Conservation (phyloP, 2,888 invertebrate species). For the Erebia palarica region DNA sequence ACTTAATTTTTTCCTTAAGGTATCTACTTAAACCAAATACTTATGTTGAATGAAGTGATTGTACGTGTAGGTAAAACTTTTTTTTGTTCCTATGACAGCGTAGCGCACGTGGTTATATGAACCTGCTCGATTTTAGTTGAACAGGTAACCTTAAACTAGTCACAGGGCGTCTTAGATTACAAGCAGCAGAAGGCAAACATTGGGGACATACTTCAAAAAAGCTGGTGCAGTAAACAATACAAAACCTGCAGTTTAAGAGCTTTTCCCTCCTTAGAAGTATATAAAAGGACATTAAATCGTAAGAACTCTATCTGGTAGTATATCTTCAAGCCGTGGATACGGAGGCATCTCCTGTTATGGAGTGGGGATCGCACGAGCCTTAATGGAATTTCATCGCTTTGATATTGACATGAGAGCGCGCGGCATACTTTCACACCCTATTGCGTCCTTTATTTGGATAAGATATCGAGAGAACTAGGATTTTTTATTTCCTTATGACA, state of each 20-base stretch:
- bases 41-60: too few relatives aligned
- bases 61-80: too few relatives aligned
- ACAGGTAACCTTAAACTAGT: too few relatives aligned
- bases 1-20: background rate
- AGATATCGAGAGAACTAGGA: slow-evolving; percentile 22
- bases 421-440: slow-evolving; percentile 52
- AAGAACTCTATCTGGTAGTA: background rate
- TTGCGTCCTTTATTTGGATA: slow-evolving; percentile 35
- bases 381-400: slow-evolving; percentile 59
- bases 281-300: slow-evolving; percentile 6
- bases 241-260: too few relatives aligned
- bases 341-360: slow-evolving; percentile 41
- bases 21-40: too few relatives aligned
- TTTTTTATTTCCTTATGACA: slow-evolving; percentile 5
- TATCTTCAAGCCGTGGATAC: slow-evolving; percentile 22
- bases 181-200: too few relatives aligned
- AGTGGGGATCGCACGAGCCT: slow-evolving; percentile 47
- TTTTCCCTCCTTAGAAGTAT: background rate
- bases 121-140: too few relatives aligned
- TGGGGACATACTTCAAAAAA: too few relatives aligned
- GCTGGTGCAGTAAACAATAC: too few relatives aligned
- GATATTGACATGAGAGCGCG: slow-evolving; percentile 51
- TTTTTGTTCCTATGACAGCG: too few relatives aligned
- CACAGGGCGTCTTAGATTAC: too few relatives aligned
- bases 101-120: too few relatives aligned